Evolutionary conservation across 2,888 invertebrate genomes (phyloP).

Genomic region (Leucophora obtusa): DNA sequence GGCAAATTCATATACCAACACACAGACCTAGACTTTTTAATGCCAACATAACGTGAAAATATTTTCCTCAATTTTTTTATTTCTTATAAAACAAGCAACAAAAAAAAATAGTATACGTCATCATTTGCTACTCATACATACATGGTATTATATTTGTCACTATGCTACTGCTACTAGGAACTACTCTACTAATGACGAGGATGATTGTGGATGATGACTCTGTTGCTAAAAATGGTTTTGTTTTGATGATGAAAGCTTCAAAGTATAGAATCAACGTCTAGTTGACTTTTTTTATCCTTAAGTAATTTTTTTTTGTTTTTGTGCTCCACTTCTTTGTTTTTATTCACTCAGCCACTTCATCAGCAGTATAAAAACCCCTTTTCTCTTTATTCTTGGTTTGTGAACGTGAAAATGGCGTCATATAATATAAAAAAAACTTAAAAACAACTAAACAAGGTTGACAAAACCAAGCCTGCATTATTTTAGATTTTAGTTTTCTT

Average conservation of each 20-base stretch:
- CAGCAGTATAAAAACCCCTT: constrained; percentile 18
- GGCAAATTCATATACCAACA: constrained; percentile 18
- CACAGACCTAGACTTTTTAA: constrained; percentile 16
- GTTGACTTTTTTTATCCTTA: constrained; percentile 28
- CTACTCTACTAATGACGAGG: constrained; percentile 36
- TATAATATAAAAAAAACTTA: constrained; percentile 7
- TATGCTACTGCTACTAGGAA: constrained; percentile 7
- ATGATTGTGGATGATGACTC: constrained; percentile 30
- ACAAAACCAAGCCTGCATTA: constrained; percentile 43
- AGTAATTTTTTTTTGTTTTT: background rate
- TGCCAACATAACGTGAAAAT: constrained; percentile 50
- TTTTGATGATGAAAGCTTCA: constrained; percentile 33
- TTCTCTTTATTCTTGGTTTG: constrained; percentile 26
- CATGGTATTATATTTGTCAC: constrained; percentile 56
- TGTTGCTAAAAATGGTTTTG: constrained; percentile 29
- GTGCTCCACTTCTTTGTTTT: constrained; percentile 45
- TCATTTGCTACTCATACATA: constrained; percentile 30
- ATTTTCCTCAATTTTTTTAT: constrained; percentile 30
- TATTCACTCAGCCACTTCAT: constrained; percentile 56
- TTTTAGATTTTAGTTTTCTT: constrained; percentile 30
- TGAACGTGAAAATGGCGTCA: constrained; percentile 51
- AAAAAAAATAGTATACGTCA: constrained; percentile 47
- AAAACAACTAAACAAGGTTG: constrained; percentile 38
- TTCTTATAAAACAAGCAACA: constrained; percentile 33
- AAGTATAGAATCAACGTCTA: constrained; percentile 24